Percentiles rank a stretch among this genome's conserved stretches.
phyloP scores from a whole-genome alignment of 2,797 vertebrate genomes.

The Sebastes hubbsi region DNA sequence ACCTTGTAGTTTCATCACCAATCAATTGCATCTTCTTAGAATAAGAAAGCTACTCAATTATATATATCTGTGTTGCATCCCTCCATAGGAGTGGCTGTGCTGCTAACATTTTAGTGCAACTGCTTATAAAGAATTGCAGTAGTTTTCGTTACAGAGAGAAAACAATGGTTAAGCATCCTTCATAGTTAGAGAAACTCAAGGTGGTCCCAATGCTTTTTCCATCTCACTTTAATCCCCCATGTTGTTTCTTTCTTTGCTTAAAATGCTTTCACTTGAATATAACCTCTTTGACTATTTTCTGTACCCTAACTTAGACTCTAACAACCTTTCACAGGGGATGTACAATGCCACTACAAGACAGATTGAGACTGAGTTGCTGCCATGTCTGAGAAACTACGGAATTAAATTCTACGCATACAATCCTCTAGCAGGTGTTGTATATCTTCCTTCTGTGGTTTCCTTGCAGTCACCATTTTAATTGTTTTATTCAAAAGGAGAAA shows the following conservation, averaged over 20 bases:
- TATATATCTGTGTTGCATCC: not conserved
- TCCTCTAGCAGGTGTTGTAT: constrained; percentile 89
- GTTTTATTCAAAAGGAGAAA: not conserved
- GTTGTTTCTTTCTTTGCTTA: not conserved
- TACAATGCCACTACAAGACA: constrained; percentile 95
- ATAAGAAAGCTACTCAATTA: not conserved
- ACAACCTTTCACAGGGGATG: constrained; percentile 87
- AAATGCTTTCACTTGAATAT: not conserved
- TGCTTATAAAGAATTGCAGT: not conserved
- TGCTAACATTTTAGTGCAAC: not conserved
- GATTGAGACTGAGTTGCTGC: constrained; percentile 91
- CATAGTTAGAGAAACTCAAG: not conserved
- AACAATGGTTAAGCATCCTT: not conserved
- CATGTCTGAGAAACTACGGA: constrained; percentile 88
- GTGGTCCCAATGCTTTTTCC: not conserved
- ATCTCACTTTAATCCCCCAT: not conserved
- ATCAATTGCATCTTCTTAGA: not conserved
- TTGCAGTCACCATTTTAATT: not conserved
- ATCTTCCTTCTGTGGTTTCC: not conserved
- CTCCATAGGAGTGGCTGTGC: not conserved
- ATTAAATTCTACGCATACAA: constrained; percentile 96
- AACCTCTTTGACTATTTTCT: not conserved
- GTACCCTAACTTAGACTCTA: not conserved
- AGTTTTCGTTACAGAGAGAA: not conserved
- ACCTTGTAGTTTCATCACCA: not conserved